Evolutionary conservation across 2,797 vertebrate species (phyloP).

Genomic region (Microcaecilia unicolor): DNA sequence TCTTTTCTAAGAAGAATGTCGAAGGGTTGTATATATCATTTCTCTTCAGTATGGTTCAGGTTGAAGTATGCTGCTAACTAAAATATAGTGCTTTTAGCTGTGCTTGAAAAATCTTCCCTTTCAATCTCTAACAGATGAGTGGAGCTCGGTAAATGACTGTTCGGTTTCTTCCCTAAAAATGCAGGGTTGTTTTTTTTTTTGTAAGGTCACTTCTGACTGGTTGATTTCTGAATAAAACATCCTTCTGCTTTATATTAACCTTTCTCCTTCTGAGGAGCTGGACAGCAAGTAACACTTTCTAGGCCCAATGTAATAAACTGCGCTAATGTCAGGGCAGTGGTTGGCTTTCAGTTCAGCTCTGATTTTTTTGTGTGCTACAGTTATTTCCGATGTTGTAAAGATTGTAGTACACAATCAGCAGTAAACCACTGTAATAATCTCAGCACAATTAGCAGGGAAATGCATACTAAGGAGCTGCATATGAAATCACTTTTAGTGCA

Average conservation of each 20-base stretch:
- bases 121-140: slow-evolving; percentile 19
- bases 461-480: no score
- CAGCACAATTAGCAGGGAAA: no score
- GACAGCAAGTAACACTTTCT: no score
- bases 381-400: no score
- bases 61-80: slow-evolving; percentile 9
- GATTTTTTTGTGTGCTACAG: no score
- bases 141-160: slow-evolving; percentile 25
- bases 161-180: slow-evolving; percentile 14
- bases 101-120: slow-evolving; percentile 3
- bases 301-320: no score
- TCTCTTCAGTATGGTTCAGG: slow-evolving; percentile 17
- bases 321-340: no score
- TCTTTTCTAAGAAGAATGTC: slow-evolving; percentile 2
- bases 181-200: no score
- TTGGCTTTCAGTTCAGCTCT: no score
- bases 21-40: slow-evolving; percentile 7
- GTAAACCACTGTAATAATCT: no score
- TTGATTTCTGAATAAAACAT: slow-evolving; percentile 13
- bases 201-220: background rate
- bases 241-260: slow-evolving; percentile 21
- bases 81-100: slow-evolving; percentile 1
- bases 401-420: no score
- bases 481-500: no score
- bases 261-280: slow-evolving; percentile 7